phyloP scores from a whole-genome alignment of 2,797 vertebrate genomes.

The Gallinago nigripennis region DNA sequence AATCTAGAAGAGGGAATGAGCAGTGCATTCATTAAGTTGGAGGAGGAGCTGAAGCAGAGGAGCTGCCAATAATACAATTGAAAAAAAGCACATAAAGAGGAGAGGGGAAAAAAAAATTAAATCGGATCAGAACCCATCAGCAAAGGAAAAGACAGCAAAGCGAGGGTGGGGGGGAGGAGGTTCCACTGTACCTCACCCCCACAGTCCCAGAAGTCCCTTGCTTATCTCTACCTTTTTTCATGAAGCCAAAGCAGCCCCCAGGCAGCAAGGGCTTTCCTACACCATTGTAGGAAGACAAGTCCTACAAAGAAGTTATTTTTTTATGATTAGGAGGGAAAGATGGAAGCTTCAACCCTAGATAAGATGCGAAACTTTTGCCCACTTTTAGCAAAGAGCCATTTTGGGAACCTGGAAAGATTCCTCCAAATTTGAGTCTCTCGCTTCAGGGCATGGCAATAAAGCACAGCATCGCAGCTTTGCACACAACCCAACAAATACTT shows the following conservation, averaged over 20 bases:
- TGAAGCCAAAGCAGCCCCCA: neutral
- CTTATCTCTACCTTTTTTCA: neutral
- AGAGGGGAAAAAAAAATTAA: neutral
- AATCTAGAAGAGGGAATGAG: slow-evolving; percentile 33
- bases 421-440: neutral
- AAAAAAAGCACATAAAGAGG: neutral
- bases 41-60: slow-evolving; percentile 20
- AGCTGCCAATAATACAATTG: slow-evolving; percentile 6
- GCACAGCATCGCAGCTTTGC: neutral
- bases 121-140: neutral
- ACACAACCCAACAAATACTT: neutral
- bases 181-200: neutral
- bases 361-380: neutral
- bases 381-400: neutral
- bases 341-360: neutral
- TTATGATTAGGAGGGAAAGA: neutral
- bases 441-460: neutral
- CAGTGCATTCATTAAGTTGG: slow-evolving; percentile 36
- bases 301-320: neutral
- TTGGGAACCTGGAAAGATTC: neutral
- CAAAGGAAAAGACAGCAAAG: neutral
- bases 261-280: neutral
- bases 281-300: neutral
- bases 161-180: neutral
- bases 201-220: neutral